These are phyloP conservation scores for Cottus gobio DNA, from an alignment of 2,113 vertebrate genomes.

Conservation along the genomic window DNA sequence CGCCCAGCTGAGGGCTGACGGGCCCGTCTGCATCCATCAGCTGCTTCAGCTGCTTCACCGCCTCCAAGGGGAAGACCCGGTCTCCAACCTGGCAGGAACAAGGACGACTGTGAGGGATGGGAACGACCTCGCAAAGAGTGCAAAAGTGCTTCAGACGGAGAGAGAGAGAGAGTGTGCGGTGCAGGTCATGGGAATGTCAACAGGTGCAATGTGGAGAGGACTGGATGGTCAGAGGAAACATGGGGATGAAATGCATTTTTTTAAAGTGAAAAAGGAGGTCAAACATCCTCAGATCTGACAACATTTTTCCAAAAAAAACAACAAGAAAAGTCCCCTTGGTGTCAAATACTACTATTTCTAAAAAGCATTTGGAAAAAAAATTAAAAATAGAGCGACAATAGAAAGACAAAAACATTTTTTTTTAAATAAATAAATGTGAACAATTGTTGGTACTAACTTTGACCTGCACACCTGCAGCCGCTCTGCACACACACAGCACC, in stretches of 20 bases:
- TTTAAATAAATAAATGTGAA: background rate
- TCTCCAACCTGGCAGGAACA: conserved; percentile 78
- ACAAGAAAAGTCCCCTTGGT: too few species aligned
- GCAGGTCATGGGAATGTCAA: background rate
- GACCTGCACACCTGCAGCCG: conserved; percentile 63
- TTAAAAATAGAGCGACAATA: background rate
- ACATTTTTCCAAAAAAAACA: background rate
- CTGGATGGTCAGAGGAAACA: background rate
- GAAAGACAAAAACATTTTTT: too few species aligned
- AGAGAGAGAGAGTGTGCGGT: background rate
- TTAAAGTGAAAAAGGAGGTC: background rate
- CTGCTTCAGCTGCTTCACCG: conserved; percentile 83
- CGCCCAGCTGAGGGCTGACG: background rate
- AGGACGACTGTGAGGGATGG: background rate
- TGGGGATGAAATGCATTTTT: background rate
- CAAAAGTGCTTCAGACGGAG: background rate
- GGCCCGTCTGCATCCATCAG: conserved; percentile 51
- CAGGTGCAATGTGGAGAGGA: background rate
- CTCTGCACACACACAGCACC: conserved; percentile 50
- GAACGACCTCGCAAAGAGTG: background rate
- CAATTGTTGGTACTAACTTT: conserved; percentile 58
- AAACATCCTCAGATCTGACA: background rate
- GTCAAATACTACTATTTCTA: background rate
- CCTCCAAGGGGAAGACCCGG: conserved; percentile 80
- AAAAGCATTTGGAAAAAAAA: background rate